Evolutionary conservation across 2,888 invertebrate species (phyloP).

Genomic region (Xestobium rufovillosum): DNA sequence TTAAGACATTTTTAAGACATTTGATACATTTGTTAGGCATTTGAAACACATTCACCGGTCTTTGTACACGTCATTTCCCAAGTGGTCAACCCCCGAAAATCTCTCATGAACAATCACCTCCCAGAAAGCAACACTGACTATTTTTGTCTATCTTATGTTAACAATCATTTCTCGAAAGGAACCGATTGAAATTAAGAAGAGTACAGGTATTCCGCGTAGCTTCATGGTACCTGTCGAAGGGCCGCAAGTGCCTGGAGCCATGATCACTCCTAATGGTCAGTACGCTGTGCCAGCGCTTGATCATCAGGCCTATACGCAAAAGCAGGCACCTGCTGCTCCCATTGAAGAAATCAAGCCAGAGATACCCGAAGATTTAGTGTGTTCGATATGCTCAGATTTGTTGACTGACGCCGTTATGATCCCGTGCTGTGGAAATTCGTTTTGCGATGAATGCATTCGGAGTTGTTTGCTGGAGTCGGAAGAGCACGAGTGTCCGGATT

Average conservation of each 20-base stretch:
- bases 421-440: conserved; percentile 96
- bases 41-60: no score
- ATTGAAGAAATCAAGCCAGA: conserved; percentile 54
- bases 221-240: conserved; percentile 92
- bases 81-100: no score
- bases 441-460: conserved; percentile 97
- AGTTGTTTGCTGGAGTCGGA: conserved; percentile 84
- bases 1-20: no score
- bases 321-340: conserved; percentile 48
- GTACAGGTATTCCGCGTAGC: conserved; percentile 95
- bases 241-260: conserved; percentile 81
- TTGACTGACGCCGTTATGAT: conserved; percentile 95
- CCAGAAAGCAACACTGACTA: no score
- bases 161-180: no score
- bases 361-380: conserved; percentile 86
- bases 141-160: no score
- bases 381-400: conserved; percentile 86
- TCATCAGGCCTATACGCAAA: conserved; percentile 71
- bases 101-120: no score
- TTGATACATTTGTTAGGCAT: no score
- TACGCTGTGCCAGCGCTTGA: conserved; percentile 86
- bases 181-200: conserved; percentile 77
- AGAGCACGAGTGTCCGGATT: conserved; percentile 92
- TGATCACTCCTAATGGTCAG: conserved; percentile 81
- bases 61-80: no score